phyloP scores from a whole-genome alignment of 2,113 vertebrate species.

The Megaptera novaeangliae region DNA sequence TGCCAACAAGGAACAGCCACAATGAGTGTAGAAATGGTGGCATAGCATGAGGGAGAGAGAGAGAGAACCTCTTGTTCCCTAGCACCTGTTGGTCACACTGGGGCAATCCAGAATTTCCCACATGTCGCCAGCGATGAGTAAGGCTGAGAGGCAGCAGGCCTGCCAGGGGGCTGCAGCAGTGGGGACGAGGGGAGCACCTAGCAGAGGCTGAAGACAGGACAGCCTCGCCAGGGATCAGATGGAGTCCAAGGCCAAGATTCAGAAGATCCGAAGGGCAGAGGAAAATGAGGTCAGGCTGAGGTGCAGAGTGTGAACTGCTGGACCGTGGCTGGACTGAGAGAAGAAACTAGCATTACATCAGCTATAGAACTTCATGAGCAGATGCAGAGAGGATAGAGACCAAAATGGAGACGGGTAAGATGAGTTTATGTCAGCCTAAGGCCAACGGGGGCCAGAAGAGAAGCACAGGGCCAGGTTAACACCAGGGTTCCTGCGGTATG shows the following conservation, averaged over 20 bases:
- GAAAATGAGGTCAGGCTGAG: background rate
- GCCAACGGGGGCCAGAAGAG: background rate
- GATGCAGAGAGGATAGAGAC: background rate
- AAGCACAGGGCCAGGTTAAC: background rate
- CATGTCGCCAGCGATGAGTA: background rate
- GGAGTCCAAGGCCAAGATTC: background rate
- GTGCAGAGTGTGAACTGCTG: accelerated
- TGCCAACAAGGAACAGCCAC: background rate
- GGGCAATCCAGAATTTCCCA: background rate
- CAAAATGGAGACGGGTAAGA: background rate
- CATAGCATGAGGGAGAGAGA: background rate
- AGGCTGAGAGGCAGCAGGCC: background rate
- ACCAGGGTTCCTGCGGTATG: too few species aligned
- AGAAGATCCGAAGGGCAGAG: background rate
- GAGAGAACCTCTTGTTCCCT: background rate
- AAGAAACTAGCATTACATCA: background rate
- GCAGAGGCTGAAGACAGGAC: background rate
- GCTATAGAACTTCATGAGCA: background rate
- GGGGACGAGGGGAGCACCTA: background rate
- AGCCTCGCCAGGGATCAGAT: accelerated
- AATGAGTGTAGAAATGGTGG: background rate
- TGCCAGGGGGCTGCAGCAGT: too few species aligned
- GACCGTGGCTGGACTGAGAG: background rate
- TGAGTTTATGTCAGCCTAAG: background rate
- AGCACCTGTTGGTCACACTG: background rate